phyloP scores from a whole-genome alignment of 2,797 vertebrate species.

The Rousettus madagascariensis region DNA sequence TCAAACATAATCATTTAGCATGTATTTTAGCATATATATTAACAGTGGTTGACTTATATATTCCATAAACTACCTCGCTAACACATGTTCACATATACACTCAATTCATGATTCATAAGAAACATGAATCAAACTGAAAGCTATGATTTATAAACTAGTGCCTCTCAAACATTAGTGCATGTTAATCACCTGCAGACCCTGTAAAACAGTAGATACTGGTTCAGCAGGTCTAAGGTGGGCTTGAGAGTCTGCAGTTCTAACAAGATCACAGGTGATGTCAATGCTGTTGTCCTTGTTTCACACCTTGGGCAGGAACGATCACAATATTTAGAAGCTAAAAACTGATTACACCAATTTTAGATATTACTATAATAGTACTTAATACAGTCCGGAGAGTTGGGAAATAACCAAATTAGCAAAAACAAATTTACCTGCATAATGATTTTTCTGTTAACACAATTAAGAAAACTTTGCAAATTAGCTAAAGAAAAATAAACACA shows the following conservation, averaged over 20 bases:
- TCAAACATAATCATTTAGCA: neutral
- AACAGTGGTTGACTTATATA: neutral
- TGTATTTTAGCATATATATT: neutral
- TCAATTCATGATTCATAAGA: neutral
- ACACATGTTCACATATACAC: neutral
- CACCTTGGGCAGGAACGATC: neutral
- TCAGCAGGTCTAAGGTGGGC: neutral
- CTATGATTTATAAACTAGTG: neutral
- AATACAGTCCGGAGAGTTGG: neutral
- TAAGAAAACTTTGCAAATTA: neutral
- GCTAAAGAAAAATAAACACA: neutral
- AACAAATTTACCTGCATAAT: neutral
- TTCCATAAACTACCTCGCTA: neutral
- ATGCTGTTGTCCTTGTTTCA: neutral
- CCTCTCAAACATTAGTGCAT: neutral
- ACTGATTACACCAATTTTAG: neutral
- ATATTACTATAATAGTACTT: neutral
- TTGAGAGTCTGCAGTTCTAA: neutral
- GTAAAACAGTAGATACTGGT: neutral
- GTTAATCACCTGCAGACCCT: neutral
- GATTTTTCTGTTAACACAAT: neutral
- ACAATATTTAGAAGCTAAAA: constrained; percentile 7
- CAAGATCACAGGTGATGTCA: neutral
- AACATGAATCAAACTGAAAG: neutral
- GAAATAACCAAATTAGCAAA: neutral